phyloP scores from a whole-genome alignment of 2,113 vertebrate genomes.

The Paratilapia polleni region DNA sequence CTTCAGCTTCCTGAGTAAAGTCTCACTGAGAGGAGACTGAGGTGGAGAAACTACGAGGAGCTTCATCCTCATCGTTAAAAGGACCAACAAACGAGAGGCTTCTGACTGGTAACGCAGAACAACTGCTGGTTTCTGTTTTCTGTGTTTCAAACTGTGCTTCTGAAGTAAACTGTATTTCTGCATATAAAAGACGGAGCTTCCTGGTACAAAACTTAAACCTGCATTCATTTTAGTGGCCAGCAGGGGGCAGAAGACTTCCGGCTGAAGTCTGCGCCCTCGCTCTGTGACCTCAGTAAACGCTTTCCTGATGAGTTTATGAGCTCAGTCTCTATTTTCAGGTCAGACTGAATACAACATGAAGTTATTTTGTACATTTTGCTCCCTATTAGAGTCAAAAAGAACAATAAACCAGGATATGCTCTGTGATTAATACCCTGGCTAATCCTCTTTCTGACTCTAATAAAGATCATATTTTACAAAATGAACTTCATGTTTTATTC shows the following conservation, averaged over 20 bases:
- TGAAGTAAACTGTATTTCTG: not conserved
- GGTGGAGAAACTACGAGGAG: not conserved
- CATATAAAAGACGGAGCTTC: not conserved
- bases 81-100: not conserved
- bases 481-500: not conserved
- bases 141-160: not conserved
- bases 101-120: not conserved
- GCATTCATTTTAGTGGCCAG: not conserved
- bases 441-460: not conserved
- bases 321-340: not conserved
- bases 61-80: not conserved
- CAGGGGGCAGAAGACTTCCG: not conserved
- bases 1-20: not conserved
- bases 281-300: not conserved
- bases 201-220: not conserved
- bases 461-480: not conserved
- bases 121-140: not conserved
- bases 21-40: not conserved
- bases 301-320: fast-evolving
- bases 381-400: too few species aligned
- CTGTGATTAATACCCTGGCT: not conserved
- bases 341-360: not conserved
- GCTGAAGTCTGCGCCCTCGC: too few species aligned
- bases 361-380: not conserved
- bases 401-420: not conserved